These are phyloP conservation scores for Orthosia gracilis DNA, from an alignment of 2,888 invertebrate genomes.

Conservation along the genomic window DNA sequence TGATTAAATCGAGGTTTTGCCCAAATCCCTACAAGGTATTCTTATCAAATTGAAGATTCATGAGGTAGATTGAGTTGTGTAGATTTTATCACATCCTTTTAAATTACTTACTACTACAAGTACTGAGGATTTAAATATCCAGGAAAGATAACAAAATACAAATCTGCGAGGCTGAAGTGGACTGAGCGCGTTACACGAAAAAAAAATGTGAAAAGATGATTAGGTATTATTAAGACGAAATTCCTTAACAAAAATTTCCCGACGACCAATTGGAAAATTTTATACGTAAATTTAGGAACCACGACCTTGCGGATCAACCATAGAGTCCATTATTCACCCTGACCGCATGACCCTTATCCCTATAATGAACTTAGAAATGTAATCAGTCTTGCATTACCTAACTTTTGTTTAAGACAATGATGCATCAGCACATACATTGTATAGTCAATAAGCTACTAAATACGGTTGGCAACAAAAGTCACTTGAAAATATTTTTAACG, in stretches of 20 bases:
- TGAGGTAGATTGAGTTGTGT: not conserved
- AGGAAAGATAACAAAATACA: no score
- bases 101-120: no score
- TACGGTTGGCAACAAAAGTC: constrained; percentile 10
- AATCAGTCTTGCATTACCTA: constrained; percentile 33
- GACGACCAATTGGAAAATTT: no score
- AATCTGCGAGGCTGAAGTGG: no score
- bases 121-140: no score
- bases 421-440: constrained; percentile 11
- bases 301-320: not conserved
- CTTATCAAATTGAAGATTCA: not conserved
- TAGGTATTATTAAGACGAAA: no score
- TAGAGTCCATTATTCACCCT: not conserved
- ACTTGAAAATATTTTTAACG: no score
- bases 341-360: constrained; percentile 1
- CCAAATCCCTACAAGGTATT: not conserved
- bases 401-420: constrained; percentile 37
- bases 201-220: no score
- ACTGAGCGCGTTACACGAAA: no score
- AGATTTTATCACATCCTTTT: not conserved
- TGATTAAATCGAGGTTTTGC: not conserved
- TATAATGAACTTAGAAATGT: constrained; percentile 19
- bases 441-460: not conserved
- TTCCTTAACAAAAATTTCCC: no score
- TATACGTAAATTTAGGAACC: no score